These are phyloP conservation scores for Philypnodon macrostomus DNA, from an alignment of 2,797 vertebrate genomes.

Conservation along the genomic window DNA sequence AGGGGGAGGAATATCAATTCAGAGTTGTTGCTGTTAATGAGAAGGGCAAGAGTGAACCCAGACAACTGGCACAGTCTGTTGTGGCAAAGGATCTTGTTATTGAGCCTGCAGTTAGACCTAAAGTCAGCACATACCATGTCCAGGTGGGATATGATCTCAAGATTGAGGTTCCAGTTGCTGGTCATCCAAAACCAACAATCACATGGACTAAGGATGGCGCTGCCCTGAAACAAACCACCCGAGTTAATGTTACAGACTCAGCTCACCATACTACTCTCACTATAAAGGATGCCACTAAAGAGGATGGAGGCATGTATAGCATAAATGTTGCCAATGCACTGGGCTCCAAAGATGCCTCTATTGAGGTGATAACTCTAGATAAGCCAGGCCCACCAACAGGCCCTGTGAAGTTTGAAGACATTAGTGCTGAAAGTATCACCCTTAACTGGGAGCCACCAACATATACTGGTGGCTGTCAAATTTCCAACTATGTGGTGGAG, in stretches of 20 bases:
- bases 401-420: constrained; percentile 90
- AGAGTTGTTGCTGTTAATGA: constrained; percentile 94
- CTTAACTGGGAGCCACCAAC: constrained; percentile 90
- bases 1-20: constrained; percentile 93
- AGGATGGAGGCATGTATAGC: constrained; percentile 89
- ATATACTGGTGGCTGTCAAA: constrained; percentile 93
- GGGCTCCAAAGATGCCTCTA: constrained; percentile 87
- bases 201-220: constrained; percentile 92
- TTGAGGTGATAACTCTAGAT: constrained; percentile 93
- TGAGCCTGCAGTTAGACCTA: constrained; percentile 87
- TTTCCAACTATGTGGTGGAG: constrained; percentile 96
- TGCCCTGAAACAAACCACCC: constrained; percentile 92
- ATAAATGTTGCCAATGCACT: constrained; percentile 85
- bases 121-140: constrained; percentile 86
- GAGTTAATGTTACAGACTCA: constrained; percentile 89
- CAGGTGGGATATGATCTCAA: constrained; percentile 95
- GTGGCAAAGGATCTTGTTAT: constrained; percentile 93
- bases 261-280: constrained; percentile 80
- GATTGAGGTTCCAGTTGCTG: constrained; percentile 91
- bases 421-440: constrained; percentile 94
- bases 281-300: constrained; percentile 90
- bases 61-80: constrained; percentile 87
- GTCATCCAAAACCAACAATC: constrained; percentile 91
- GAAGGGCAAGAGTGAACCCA: constrained; percentile 95
- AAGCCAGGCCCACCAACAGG: constrained; percentile 94